phyloP scores from a whole-genome alignment of 2,113 vertebrate species.

The Dromaius novaehollandiae region DNA sequence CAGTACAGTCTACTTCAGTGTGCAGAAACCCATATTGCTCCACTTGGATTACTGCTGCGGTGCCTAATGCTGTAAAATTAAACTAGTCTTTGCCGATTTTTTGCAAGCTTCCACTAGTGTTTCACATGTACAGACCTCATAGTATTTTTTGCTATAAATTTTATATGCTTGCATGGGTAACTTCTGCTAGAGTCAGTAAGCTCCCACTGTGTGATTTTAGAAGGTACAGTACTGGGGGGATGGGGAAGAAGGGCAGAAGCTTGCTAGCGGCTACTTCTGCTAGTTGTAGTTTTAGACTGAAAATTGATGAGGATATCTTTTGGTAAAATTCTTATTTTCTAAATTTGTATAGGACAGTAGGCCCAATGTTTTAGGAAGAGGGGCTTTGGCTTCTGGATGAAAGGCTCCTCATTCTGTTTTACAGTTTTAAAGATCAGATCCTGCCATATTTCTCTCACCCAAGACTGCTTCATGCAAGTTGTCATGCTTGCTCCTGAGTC shows the following conservation, averaged over 20 bases:
- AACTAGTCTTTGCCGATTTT: constrained; percentile 50
- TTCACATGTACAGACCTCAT: constrained; percentile 18
- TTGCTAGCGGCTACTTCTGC: background rate
- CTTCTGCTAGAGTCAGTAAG: background rate
- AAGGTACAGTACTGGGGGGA: background rate
- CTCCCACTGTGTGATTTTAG: background rate
- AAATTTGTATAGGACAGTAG: background rate
- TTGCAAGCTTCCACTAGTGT: constrained; percentile 22
- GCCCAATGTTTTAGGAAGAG: background rate
- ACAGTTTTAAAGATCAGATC: background rate
- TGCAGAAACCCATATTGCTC: constrained; percentile 36
- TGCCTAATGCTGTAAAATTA: constrained; percentile 57
- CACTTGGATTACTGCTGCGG: constrained; percentile 26
- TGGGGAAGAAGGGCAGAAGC: no score
- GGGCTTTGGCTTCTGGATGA: background rate
- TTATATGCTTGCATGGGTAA: constrained; percentile 18
- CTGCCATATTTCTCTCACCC: background rate
- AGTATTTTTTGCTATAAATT: constrained; percentile 18
- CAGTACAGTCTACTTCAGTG: constrained; percentile 20
- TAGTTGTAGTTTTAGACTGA: background rate
- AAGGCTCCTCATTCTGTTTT: background rate
- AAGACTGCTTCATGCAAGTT: background rate
- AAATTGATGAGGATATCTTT: background rate
- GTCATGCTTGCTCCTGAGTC: background rate
- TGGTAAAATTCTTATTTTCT: background rate